Base-by-base conservation (phyloP, 2,888 invertebrate species). In the Agrotis clavis region DNA sequence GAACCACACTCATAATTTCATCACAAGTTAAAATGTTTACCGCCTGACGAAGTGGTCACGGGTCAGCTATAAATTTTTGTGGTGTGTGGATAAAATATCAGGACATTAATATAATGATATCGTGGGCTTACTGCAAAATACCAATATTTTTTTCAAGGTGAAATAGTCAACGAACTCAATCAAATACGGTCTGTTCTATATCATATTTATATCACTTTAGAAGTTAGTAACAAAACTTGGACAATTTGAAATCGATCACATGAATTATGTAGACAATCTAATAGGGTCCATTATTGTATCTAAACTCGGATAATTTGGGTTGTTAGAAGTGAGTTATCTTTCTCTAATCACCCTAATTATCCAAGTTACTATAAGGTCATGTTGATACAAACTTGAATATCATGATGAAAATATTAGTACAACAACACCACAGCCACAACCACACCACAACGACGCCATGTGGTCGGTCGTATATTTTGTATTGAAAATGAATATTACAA, bases 171-270 rank as follows among this genome's bases (percentile, higher is more conserved):
- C 25, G 14, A 4, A 25, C 6, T 4, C 30, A 48, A 16, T 1
- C 47, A 18, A 25, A 18, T 25, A 14, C 9, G 47, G 11, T 48
- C 2, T 21, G 25, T 16, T 9, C 14, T 57, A 14, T 14, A 19
- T n/a, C 14, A 13, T 25, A 25, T 2, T 25, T 74, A 19, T 4
- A 16, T 18, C 13, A 63, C 35, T 54, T 64, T 19, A 11, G 6
- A n/a, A 30, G n/a, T 11, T 30, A 56, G 56, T 35, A 14, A 25
- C 25, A 74, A 41, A 56, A 72, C 30, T 50, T 45, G 41, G 16
- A 13, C 30, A n/a, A 75, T 75, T 67, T 50, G 9, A 66, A 66
- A 45, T 66, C 41, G 48, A 64, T 74, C 18, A 18, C 48, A 54
- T 65, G 16, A 68, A 68, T 68, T 25, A 41, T 68, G 45, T 25